Evolutionary conservation across 2,888 invertebrate genomes (phyloP).

Genomic region (Dynastes maya): DNA sequence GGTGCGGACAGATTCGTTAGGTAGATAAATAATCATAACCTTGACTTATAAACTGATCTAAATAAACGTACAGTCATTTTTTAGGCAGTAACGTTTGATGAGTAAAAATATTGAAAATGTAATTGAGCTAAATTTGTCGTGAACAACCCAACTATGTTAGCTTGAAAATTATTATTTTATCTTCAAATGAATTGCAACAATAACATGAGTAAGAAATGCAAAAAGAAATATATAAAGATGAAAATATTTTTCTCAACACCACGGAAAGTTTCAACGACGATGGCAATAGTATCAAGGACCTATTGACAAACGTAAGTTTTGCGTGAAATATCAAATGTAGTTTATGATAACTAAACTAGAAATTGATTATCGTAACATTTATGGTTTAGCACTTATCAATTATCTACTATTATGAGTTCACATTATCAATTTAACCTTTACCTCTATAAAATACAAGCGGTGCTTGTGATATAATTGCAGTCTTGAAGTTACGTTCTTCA

Average conservation of each 20-base stretch:
- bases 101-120: not conserved
- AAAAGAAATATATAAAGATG: constrained; percentile 41
- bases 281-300: constrained; percentile 21
- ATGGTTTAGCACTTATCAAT: constrained; percentile 22
- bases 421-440: constrained; percentile 49
- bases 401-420: constrained; percentile 10
- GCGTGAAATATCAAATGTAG: not conserved
- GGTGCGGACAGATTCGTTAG: not conserved
- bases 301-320: constrained; percentile 43
- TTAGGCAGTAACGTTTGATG: not conserved
- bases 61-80: not conserved
- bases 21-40: constrained; percentile 16
- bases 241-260: constrained; percentile 13
- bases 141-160: not conserved
- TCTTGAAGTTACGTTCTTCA: constrained; percentile 15
- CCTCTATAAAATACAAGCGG: constrained; percentile 40
- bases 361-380: not conserved
- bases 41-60: not conserved
- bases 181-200: not conserved
- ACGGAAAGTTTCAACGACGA: constrained; percentile 21
- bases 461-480: constrained; percentile 30
- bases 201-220: constrained; percentile 48
- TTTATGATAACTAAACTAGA: constrained; percentile 5
- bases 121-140: not conserved
- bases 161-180: not conserved